Evolutionary conservation across 2,113 vertebrate genomes (phyloP), one percentile per base, ranked within the genome.

Genomic region (Brachypodius melanocephalos): DNA sequence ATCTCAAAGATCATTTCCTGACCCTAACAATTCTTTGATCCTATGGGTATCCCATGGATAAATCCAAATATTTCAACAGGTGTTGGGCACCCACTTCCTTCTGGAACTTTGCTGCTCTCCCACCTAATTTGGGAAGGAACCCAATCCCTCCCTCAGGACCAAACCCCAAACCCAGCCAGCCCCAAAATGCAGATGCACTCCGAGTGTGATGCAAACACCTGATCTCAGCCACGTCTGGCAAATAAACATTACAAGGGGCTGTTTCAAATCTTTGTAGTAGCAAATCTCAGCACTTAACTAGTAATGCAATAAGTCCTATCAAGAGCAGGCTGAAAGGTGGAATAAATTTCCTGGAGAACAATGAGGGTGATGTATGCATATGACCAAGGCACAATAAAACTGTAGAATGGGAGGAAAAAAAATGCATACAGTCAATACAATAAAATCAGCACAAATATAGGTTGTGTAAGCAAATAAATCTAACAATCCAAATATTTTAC

Each of bases 401-500:
- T 97, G 98, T 97, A 97, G 96, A 94, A 95, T 74, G 95, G 95
- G 28, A 92, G 95, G 95, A 73, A 96, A 98, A 96, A 97, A 97
- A 98, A 98, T 97, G 97, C 92, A 87, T 93, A 94, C 95, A 97
- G 97, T 98, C 96, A 97, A 98, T 98, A 98, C 97, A 98, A 98
- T 98, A 98, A 98, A 98, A 98, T 96, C 97, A 97, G 96, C 97
- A 98, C 98, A 97, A 97, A 98, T 85, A 97, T 42, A 96, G 94
- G 92, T 79, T 71, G 65, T 97, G 97, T 97, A 98, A 97, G 98
- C 97, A 94, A 97, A 98, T 98, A 98, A 98, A 98, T 98, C 97
- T 95, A 95, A 95, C 97, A 96, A 96, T 95, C 97, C 97, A 96
- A 97, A 97, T 97, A 97, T 96, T 97, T 98, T 94, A 97, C 96